phyloP scores from a whole-genome alignment of 1,140 invertebrate species.

The Chrysomallon squamiferum region DNA sequence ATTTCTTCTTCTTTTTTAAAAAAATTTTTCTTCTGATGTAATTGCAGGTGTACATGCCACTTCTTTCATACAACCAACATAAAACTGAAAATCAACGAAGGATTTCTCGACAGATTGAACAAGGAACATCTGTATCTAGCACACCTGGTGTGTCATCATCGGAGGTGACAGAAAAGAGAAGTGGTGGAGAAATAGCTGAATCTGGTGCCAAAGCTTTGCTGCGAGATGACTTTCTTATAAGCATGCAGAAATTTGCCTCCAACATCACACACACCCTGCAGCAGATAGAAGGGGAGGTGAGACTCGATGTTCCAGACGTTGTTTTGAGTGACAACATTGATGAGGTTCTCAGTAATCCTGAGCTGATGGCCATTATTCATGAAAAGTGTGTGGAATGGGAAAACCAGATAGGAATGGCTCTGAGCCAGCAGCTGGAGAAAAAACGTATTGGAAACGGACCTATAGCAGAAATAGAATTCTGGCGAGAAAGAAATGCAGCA shows the following conservation, averaged over 20 bases:
- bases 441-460: slow-evolving; percentile 74
- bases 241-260: slow-evolving; percentile 64
- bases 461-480: slow-evolving; percentile 81
- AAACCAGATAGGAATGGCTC: slow-evolving; percentile 53
- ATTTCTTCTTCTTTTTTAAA: no score
- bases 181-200: slow-evolving; percentile 50
- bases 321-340: slow-evolving; percentile 54
- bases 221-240: slow-evolving; percentile 65
- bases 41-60: slow-evolving; percentile 63
- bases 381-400: slow-evolving; percentile 59
- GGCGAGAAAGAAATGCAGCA: slow-evolving; percentile 78
- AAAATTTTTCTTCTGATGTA: no score
- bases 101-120: slow-evolving; percentile 15
- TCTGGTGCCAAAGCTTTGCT: slow-evolving; percentile 57
- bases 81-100: slow-evolving; percentile 25
- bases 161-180: slow-evolving; percentile 3
- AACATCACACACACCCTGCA: slow-evolving; percentile 63
- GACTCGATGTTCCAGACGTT: slow-evolving; percentile 61
- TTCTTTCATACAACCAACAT: slow-evolving; percentile 59
- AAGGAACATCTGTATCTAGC: slow-evolving; percentile 29
- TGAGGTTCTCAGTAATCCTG: slow-evolving; percentile 56
- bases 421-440: slow-evolving; percentile 59
- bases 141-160: slow-evolving; percentile 14
- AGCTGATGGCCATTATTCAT: slow-evolving; percentile 53
- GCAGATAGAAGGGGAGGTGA: slow-evolving; percentile 65